Evolutionary conservation across 2,113 vertebrate species (phyloP).

Genomic region (Jaculus jaculus): DNA sequence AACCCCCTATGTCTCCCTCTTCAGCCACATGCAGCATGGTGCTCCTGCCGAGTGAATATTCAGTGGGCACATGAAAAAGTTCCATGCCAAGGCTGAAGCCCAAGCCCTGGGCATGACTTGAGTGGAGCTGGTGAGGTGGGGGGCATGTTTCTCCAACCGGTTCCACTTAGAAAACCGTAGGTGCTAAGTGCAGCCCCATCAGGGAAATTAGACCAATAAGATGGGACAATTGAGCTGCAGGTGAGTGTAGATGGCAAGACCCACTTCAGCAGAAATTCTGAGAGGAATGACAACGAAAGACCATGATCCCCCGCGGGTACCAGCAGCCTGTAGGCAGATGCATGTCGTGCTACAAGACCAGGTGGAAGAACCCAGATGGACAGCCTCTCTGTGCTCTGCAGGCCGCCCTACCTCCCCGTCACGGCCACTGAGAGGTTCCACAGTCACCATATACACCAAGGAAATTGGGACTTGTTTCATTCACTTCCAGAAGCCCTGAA

Average conservation of each 20-base stretch:
- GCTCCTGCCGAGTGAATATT: too few species aligned
- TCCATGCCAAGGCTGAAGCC: not conserved
- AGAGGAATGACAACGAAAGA: not conserved
- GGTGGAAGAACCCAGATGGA: not conserved
- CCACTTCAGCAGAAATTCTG: not conserved
- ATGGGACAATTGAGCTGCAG: not conserved
- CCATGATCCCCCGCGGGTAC: not conserved
- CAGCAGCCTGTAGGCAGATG: not conserved
- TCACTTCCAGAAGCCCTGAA: constrained; percentile 31
- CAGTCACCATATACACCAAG: constrained; percentile 44
- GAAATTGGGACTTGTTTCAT: constrained; percentile 66
- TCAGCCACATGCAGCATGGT: too few species aligned
- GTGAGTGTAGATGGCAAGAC: not conserved
- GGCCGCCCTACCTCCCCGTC: not conserved
- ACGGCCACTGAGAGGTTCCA: accelerated
- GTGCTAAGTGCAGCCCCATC: not conserved
- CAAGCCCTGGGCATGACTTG: not conserved
- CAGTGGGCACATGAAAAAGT: not conserved
- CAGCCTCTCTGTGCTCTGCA: not conserved
- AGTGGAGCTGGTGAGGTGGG: not conserved
- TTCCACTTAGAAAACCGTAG: not conserved
- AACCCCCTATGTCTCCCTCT: too few species aligned
- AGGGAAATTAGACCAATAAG: not conserved
- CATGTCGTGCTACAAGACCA: accelerated
- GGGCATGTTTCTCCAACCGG: not conserved